A percentile compares a stretch with the other conserved stretches of the same genome.
phyloP scores from a whole-genome alignment of 2,888 invertebrate genomes.

The Ernsta delagoae region DNA sequence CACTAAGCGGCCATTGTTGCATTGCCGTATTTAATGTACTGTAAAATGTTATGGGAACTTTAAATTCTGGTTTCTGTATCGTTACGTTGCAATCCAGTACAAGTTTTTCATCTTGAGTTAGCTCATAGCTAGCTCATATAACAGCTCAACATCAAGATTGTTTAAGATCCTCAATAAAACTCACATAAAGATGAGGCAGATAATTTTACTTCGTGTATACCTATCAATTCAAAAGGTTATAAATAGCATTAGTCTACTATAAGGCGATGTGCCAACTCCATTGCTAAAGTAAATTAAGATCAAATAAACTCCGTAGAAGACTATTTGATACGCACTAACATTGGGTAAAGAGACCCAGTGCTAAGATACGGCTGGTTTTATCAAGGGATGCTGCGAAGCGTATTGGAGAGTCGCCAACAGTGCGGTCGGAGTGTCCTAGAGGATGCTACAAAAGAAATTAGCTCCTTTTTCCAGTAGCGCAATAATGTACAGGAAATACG shows the following conservation, averaged over 20 bases:
- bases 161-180: no score
- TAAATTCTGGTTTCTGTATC: background rate
- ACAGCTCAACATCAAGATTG: no score
- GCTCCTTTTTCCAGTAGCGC: background rate
- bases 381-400: background rate
- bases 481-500: conserved; percentile 10
- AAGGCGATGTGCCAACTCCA: background rate
- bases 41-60: background rate
- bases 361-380: background rate
- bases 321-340: conserved; percentile 7
- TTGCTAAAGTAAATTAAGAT: background rate
- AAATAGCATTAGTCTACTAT: background rate
- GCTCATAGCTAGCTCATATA: no score
- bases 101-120: no score
- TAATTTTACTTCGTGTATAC: background rate
- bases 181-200: no score
- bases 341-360: background rate
- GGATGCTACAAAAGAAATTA: conserved; percentile 16
- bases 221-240: background rate
- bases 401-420: background rate
- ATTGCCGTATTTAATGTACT: background rate
- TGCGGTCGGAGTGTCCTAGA: conserved; percentile 7
- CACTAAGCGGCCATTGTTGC: background rate
- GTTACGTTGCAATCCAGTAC: background rate
- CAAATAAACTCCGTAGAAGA: background rate